These are phyloP conservation scores for Emydoidea blandingii DNA, from an alignment of 2,797 vertebrate species.

Conservation along the genomic window DNA sequence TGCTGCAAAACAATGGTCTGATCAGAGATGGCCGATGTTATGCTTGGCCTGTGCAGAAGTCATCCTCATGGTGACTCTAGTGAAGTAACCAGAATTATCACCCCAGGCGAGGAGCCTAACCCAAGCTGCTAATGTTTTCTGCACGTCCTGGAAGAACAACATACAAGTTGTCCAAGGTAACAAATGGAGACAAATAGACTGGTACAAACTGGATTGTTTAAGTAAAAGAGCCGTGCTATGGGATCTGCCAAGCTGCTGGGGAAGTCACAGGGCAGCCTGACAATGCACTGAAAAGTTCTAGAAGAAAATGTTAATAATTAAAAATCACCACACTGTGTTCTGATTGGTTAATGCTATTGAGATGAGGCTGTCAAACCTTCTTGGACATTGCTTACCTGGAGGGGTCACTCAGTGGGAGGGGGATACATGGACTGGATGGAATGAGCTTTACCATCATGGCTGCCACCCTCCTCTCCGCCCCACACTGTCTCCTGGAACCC, in stretches of 20 bases:
- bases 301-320: conserved; percentile 24
- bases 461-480: neutral
- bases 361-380: neutral
- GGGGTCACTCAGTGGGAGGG: neutral
- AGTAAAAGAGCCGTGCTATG: neutral
- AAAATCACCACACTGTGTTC: neutral
- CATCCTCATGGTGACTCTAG: neutral
- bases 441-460: neutral
- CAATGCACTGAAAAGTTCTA: neutral
- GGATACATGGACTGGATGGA: neutral
- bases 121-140: neutral
- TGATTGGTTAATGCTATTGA: neutral
- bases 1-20: accelerated
- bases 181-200: neutral
- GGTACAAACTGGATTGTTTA: conserved; percentile 3
- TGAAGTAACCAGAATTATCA: neutral
- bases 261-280: neutral
- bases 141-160: conserved; percentile 6
- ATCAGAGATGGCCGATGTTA: neutral
- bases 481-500: too few species aligned
- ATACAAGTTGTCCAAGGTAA: neutral
- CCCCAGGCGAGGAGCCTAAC: neutral
- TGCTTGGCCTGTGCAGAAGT: neutral
- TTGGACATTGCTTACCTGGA: neutral
- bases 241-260: neutral